Percentiles rank a stretch among this genome's conserved stretches.
Evolutionary conservation across 2,888 invertebrate species (phyloP).

Genomic region (Bombylius discolor): DNA sequence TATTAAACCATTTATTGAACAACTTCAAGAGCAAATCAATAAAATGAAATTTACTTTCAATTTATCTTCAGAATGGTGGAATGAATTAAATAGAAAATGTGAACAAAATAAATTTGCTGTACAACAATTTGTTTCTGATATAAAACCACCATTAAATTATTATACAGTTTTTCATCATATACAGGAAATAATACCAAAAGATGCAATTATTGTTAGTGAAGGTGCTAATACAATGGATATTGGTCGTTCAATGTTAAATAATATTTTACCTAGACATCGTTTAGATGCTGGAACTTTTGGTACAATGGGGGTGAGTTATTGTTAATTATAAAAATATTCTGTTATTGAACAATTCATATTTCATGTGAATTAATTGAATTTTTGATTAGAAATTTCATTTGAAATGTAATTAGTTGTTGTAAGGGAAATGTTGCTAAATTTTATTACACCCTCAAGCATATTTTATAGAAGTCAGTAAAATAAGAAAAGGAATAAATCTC

Average conservation of each 20-base stretch:
- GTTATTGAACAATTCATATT: neutral
- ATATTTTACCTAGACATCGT: slow-evolving; percentile 70
- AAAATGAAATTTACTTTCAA: slow-evolving; percentile 46
- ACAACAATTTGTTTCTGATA: slow-evolving; percentile 55
- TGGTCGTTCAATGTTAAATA: slow-evolving; percentile 77
- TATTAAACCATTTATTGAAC: slow-evolving; percentile 55
- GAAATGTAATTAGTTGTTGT: no score
- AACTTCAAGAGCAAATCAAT: slow-evolving; percentile 46
- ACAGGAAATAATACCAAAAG: slow-evolving; percentile 58
- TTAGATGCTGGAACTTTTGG: slow-evolving; percentile 95
- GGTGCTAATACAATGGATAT: slow-evolving; percentile 99
- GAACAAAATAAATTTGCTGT: slow-evolving; percentile 56
- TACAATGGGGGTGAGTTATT: slow-evolving; percentile 70
- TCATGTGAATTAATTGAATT: neutral
- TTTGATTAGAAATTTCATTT: no score
- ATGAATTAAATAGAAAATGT: slow-evolving; percentile 52
- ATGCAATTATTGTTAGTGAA: slow-evolving; percentile 87
- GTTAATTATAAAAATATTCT: neutral
- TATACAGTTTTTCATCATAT: slow-evolving; percentile 83
- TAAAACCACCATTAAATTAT: slow-evolving; percentile 74
- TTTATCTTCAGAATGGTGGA: slow-evolving; percentile 62
- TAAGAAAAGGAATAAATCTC: no score
- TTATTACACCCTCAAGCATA: no score
- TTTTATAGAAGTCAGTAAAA: no score
- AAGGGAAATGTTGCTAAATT: no score